Conservation (phyloP, 2,113 vertebrate genomes). For the Todiramphus chloris region DNA sequence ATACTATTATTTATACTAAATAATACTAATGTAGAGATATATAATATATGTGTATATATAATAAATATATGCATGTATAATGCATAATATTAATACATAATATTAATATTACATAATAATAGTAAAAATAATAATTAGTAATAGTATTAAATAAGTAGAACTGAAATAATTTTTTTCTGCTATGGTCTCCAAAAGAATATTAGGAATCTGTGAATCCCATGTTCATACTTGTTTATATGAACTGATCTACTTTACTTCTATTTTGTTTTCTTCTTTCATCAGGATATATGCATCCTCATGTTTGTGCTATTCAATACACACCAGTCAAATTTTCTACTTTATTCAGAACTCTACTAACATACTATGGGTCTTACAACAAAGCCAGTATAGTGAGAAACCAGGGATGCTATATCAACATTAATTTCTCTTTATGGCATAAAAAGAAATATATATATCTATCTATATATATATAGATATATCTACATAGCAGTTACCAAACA, state of each 20-base stretch:
- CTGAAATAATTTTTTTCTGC: not conserved
- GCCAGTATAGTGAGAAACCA: not conserved
- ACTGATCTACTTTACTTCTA: not conserved
- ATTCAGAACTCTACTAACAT: not conserved
- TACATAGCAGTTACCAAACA: not conserved
- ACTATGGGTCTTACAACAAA: not conserved
- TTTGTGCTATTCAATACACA: not conserved
- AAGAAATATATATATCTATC: not conserved
- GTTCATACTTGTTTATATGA: not conserved
- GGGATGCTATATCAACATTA: not conserved
- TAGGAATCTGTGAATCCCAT: not conserved
- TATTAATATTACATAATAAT: not conserved
- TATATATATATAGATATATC: too few species aligned
- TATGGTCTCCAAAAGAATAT: not conserved
- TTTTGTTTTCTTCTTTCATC: not conserved
- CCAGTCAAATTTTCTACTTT: not conserved
- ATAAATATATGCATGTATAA: not conserved
- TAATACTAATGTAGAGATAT: not conserved
- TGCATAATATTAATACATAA: not conserved
- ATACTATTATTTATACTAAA: not conserved
- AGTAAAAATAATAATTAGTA: not conserved
- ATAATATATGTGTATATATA: too few species aligned
- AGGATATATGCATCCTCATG: not conserved
- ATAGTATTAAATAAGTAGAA: not conserved
- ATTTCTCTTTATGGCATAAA: not conserved